phyloP scores from a whole-genome alignment of 2,888 invertebrate species.

The Oligia fasciuncula region DNA sequence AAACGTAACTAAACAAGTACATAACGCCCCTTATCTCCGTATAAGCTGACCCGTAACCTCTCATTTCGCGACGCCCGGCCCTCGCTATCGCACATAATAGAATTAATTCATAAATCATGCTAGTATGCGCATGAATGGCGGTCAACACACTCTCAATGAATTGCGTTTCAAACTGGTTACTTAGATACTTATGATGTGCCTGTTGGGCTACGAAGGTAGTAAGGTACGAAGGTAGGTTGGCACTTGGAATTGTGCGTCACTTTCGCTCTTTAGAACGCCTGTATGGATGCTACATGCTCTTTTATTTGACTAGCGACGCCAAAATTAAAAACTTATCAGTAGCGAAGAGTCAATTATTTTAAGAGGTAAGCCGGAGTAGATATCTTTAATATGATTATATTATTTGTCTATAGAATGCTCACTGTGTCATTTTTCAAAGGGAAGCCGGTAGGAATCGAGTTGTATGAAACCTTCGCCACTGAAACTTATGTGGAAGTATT shows the following conservation, averaged over 20 bases:
- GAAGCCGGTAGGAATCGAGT: no score
- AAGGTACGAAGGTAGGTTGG: neutral
- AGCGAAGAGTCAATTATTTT: no score
- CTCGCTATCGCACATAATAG: constrained; percentile 60
- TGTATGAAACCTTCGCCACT: no score
- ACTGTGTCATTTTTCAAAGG: no score
- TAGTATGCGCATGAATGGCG: constrained; percentile 64
- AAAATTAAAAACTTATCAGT: neutral
- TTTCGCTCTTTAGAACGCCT: constrained; percentile 35
- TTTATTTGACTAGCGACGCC: neutral
- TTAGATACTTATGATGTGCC: constrained; percentile 27
- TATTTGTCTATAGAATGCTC: no score
- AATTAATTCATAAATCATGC: constrained; percentile 73
- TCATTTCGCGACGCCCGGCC: constrained; percentile 57
- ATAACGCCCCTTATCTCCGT: constrained; percentile 52
- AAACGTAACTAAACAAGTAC: constrained; percentile 27
- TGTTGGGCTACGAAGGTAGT: constrained; percentile 44
- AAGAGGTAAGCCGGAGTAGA: no score
- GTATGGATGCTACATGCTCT: neutral
- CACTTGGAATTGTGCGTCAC: constrained; percentile 32
- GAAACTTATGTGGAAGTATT: no score
- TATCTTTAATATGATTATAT: no score
- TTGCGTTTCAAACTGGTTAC: constrained; percentile 56
- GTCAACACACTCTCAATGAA: constrained; percentile 67
- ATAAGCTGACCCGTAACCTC: constrained; percentile 61